A percentile compares a stretch with the other conserved stretches of the same genome.
These are phyloP conservation scores for Plagiodera versicolora DNA, from an alignment of 2,888 invertebrate species.

Conservation along the genomic window DNA sequence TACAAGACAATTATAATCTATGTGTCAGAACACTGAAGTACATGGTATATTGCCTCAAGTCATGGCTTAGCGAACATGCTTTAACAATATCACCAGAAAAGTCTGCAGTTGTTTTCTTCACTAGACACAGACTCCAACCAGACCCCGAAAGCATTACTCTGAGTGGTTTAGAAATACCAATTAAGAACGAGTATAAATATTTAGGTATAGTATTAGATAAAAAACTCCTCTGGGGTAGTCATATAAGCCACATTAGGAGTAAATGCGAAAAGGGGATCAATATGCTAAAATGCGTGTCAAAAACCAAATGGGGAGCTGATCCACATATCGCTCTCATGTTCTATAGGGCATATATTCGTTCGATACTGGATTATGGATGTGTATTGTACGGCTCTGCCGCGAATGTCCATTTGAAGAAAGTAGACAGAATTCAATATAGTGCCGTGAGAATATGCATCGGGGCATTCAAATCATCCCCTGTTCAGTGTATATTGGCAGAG, in stretches of 20 bases:
- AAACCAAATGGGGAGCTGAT: slow-evolving; percentile 10
- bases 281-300: slow-evolving; percentile 3
- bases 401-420: not conserved
- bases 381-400: not conserved
- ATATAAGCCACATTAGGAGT: slow-evolving; percentile 4
- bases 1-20: not conserved
- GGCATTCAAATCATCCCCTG: slow-evolving; percentile 1
- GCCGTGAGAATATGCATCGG: not conserved
- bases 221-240: slow-evolving; percentile 4
- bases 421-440: slow-evolving; percentile 3
- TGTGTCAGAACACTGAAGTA: not conserved
- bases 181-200: not conserved
- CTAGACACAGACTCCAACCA: not conserved
- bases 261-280: slow-evolving; percentile 8
- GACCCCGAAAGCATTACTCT: not conserved
- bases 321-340: slow-evolving; percentile 6
- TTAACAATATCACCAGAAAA: slow-evolving; percentile 6
- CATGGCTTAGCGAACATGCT: not conserved
- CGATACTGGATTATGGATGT: slow-evolving; percentile 5
- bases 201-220: slow-evolving; percentile 1
- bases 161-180: not conserved
- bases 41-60: not conserved
- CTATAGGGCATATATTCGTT: slow-evolving; percentile 4
- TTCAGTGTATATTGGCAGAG: not conserved
- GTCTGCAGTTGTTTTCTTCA: slow-evolving; percentile 1